These are phyloP conservation scores for Rutilus rutilus DNA, from an alignment of 2,113 vertebrate species.

Conservation along the genomic window DNA sequence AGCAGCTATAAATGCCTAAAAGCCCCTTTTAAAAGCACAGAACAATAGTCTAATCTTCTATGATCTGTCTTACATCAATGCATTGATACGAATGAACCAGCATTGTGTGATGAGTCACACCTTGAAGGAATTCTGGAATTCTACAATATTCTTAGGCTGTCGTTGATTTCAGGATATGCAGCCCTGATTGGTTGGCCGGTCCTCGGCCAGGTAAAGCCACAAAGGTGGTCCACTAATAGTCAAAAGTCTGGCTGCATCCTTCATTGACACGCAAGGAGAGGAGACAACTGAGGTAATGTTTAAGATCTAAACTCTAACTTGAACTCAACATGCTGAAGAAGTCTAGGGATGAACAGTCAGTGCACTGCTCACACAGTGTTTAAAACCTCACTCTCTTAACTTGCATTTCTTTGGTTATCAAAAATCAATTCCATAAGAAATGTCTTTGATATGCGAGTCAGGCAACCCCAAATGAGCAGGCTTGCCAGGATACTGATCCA, in stretches of 20 bases:
- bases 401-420: constrained; percentile 13
- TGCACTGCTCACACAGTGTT: not conserved
- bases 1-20: not conserved
- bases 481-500: not conserved
- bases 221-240: not conserved
- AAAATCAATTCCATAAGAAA: constrained; percentile 15
- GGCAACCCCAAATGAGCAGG: constrained; percentile 8
- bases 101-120: not conserved
- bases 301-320: not conserved
- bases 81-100: not conserved
- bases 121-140: not conserved
- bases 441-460: not conserved
- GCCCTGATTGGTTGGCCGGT: too few species aligned
- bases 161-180: not conserved
- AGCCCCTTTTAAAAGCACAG: not conserved
- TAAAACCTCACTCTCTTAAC: not conserved
- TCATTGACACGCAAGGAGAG: not conserved
- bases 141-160: not conserved
- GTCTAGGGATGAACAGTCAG: not conserved
- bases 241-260: not conserved
- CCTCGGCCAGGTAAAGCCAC: too few species aligned
- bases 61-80: not conserved
- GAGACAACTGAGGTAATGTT: not conserved
- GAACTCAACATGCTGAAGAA: not conserved
- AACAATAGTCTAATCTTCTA: not conserved